Evolutionary conservation across 2,797 vertebrate species (phyloP).

Genomic region (Melanotaenia pygmaea): DNA sequence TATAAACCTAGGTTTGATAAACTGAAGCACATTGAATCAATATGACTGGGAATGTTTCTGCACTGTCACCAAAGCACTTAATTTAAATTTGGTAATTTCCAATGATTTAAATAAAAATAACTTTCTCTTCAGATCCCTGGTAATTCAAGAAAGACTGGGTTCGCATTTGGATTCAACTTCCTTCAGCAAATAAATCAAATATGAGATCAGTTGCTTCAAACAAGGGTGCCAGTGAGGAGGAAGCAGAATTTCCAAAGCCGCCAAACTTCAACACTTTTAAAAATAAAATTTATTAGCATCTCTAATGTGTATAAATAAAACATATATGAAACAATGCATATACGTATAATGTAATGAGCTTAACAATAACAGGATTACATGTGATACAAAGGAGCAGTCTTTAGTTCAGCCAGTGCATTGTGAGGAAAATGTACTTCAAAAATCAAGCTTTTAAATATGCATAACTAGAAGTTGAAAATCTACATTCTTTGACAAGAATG

Average conservation of each 20-base stretch:
- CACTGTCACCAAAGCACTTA: neutral
- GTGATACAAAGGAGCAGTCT: slow-evolving; percentile 83
- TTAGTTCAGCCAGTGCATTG: slow-evolving; percentile 78
- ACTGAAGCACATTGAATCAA: too few relatives aligned
- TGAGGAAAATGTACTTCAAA: slow-evolving; percentile 83
- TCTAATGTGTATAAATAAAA: slow-evolving; percentile 94
- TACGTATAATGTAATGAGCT: slow-evolving; percentile 88
- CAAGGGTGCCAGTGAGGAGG: too few relatives aligned
- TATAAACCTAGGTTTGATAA: too few relatives aligned
- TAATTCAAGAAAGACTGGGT: neutral
- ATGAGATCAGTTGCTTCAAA: too few relatives aligned
- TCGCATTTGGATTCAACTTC: neutral
- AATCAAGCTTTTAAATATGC: slow-evolving; percentile 81
- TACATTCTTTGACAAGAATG: slow-evolving; percentile 86
- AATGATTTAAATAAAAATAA: neutral
- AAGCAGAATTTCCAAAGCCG: neutral
- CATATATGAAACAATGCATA: slow-evolving; percentile 86
- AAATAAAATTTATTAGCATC: slow-evolving; percentile 95
- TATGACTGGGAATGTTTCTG: too few relatives aligned
- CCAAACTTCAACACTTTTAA: slow-evolving; percentile 83
- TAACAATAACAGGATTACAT: slow-evolving; percentile 88
- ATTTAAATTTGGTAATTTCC: neutral
- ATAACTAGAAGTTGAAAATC: slow-evolving; percentile 85
- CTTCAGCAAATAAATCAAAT: neutral
- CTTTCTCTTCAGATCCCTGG: neutral